These are phyloP conservation scores for Gnathonemus echidnorhynchus DNA, from an alignment of 2,113 vertebrate genomes.

Conservation along the genomic window DNA sequence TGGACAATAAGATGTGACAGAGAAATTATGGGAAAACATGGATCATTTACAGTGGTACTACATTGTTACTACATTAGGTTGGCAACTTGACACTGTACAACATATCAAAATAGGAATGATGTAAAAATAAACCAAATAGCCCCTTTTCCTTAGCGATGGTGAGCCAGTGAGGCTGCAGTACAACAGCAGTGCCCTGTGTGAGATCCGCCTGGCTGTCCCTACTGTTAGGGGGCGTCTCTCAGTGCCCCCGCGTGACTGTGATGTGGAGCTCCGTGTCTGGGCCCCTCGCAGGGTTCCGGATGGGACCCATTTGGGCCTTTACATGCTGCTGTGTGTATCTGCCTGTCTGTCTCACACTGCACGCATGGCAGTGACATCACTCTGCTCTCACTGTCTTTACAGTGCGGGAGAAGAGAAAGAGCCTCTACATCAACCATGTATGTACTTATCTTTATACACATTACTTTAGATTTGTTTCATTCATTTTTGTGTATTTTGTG, in stretches of 20 bases:
- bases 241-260: background rate
- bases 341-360: background rate
- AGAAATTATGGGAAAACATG: background rate
- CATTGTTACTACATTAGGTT: background rate
- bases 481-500: background rate
- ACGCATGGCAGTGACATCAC: background rate
- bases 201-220: background rate
- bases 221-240: background rate
- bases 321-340: background rate
- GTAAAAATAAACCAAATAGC: background rate
- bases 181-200: background rate
- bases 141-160: background rate
- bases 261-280: background rate
- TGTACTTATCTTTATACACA: conserved; percentile 37
- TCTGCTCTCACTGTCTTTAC: conserved; percentile 31
- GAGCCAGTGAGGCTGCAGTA: background rate
- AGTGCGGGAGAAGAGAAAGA: conserved; percentile 69
- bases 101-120: background rate
- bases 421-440: conserved; percentile 68
- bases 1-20: background rate
- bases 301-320: background rate
- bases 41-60: background rate
- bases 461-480: background rate
- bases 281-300: background rate
- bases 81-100: background rate